Evolutionary conservation across 2,888 invertebrate species (phyloP).

Genomic region (Myopa tessellatipennis): DNA sequence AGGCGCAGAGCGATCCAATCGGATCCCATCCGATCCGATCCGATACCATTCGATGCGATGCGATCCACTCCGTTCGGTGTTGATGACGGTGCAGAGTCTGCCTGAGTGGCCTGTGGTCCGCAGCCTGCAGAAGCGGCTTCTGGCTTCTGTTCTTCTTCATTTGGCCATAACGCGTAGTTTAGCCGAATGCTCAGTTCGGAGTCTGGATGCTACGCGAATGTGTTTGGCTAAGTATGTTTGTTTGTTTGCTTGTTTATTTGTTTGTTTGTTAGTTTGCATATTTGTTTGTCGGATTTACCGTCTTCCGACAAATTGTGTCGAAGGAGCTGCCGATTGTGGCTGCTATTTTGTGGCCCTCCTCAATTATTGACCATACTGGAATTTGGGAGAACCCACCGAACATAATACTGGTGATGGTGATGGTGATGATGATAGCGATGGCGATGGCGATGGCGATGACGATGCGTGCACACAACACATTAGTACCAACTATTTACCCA

Average conservation of each 20-base stretch:
- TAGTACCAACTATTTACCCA: conserved; percentile 30
- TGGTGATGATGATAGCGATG: neutral
- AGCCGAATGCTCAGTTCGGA: conserved; percentile 4
- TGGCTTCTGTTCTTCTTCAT: conserved; percentile 35
- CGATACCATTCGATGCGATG: neutral
- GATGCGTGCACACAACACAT: conserved; percentile 32
- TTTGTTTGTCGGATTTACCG: conserved; percentile 37
- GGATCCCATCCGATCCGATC: neutral
- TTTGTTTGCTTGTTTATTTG: conserved; percentile 15
- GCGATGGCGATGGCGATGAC: conserved; percentile 2
- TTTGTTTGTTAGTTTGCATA: conserved; percentile 30
- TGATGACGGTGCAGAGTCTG: neutral
- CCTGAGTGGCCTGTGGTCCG: neutral
- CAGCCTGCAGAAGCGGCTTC: conserved; percentile 30
- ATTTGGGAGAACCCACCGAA: neutral
- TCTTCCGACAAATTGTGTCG: conserved; percentile 36
- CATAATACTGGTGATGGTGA: neutral
- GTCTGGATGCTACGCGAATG: neutral
- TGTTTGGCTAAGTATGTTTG: neutral
- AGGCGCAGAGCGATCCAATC: neutral
- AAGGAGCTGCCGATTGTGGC: conserved; percentile 25
- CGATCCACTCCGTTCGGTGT: neutral
- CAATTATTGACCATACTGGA: neutral
- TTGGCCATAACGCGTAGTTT: conserved; percentile 32
- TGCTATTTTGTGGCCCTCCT: neutral